A percentile compares a stretch with the other conserved stretches of the same genome.
Evolutionary conservation across 2,113 vertebrate species (phyloP).

Genomic region (Etheostoma cragini): DNA sequence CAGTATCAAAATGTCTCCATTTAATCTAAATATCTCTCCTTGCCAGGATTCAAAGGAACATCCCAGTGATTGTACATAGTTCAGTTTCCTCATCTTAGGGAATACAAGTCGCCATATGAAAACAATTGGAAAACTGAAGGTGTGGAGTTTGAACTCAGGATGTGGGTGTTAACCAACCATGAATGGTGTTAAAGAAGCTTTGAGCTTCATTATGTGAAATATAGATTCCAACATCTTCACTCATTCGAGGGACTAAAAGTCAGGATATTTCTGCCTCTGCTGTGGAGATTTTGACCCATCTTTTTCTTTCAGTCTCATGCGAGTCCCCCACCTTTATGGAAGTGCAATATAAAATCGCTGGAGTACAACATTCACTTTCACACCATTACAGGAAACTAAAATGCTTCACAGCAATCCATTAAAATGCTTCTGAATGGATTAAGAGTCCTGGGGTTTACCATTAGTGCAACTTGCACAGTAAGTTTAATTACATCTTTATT

Average conservation of each 20-base stretch:
- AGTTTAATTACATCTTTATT: no score
- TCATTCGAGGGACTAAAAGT: neutral
- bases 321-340: neutral
- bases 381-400: neutral
- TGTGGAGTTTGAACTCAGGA: neutral
- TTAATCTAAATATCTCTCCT: neutral
- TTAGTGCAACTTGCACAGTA: no score
- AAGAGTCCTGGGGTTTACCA: neutral
- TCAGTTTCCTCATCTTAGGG: neutral
- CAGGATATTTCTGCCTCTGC: neutral
- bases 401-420: neutral
- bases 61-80: fast-evolving
- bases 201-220: neutral
- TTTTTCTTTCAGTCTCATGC: no score
- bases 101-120: neutral
- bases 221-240: neutral
- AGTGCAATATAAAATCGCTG: neutral
- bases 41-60: neutral
- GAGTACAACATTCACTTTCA: neutral
- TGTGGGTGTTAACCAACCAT: neutral
- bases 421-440: neutral
- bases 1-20: neutral
- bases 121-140: neutral
- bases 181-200: neutral
- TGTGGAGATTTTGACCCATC: neutral